A percentile compares a stretch with the other conserved stretches of the same genome.
phyloP scores from a whole-genome alignment of 2,888 invertebrate genomes.

The Tetragnatha montana region DNA sequence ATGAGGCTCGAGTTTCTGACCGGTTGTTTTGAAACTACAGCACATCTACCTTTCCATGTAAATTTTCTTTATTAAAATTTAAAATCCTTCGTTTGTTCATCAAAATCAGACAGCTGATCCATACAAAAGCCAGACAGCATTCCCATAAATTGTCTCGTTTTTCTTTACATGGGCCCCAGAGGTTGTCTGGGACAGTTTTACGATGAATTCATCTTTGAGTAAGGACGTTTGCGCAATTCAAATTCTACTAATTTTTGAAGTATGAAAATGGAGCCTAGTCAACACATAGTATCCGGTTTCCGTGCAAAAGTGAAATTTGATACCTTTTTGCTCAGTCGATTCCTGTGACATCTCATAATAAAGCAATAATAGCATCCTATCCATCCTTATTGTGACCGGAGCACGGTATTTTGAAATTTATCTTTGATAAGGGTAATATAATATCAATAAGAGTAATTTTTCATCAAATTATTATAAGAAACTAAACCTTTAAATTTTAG shows the following conservation, averaged over 20 bases:
- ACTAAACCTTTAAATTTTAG: too few species aligned
- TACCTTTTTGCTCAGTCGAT: background rate
- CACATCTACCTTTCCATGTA: too few species aligned
- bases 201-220: background rate
- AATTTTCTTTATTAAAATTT: too few species aligned
- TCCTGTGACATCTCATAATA: too few species aligned
- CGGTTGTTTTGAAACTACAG: too few species aligned
- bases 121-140: background rate
- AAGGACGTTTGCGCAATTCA: background rate
- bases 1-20: too few species aligned
- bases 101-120: background rate
- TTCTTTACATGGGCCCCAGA: background rate
- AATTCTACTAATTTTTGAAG: background rate
- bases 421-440: too few species aligned
- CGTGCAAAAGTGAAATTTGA: background rate
- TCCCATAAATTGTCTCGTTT: background rate
- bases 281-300: background rate
- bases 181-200: background rate
- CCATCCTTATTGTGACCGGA: too few species aligned
- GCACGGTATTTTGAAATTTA: too few species aligned
- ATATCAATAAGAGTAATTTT: too few species aligned
- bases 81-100: background rate
- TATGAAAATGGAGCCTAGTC: background rate
- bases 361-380: too few species aligned
- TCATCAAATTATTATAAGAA: too few species aligned